phyloP scores from a whole-genome alignment of 1,140 invertebrate genomes.

The Drosophila nigromelanica region DNA sequence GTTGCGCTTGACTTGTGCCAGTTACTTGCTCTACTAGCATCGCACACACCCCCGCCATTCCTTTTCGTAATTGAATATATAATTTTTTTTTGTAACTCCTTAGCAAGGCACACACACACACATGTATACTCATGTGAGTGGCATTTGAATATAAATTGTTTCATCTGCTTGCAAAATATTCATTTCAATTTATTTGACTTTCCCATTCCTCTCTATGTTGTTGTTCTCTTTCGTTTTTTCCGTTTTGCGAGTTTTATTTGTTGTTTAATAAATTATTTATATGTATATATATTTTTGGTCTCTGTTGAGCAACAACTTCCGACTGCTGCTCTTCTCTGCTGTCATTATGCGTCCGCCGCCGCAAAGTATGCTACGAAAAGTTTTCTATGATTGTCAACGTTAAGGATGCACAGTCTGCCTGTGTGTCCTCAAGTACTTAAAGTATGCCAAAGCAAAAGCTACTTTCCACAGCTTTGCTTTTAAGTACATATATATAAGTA shows the following conservation, averaged over 20 bases:
- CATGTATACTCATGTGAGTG: constrained; percentile 34
- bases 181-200: constrained; percentile 79
- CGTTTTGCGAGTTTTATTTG: constrained; percentile 33
- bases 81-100: constrained; percentile 67
- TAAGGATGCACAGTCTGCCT: constrained; percentile 4
- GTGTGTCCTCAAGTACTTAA: not conserved
- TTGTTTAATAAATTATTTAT: constrained; percentile 82
- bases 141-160: constrained; percentile 83
- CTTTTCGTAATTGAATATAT: constrained; percentile 78
- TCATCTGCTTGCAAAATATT: constrained; percentile 79
- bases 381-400: constrained; percentile 8
- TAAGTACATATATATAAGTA: constrained; percentile 19
- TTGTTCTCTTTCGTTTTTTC: constrained; percentile 14
- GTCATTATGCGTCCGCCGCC: constrained; percentile 16
- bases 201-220: constrained; percentile 10
- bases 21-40: constrained; percentile 37
- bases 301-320: constrained; percentile 37
- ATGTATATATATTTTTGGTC: constrained; percentile 35
- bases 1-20: constrained; percentile 74
- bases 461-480: constrained; percentile 13
- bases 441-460: constrained; percentile 21
- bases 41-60: not conserved
- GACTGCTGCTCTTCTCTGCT: constrained; percentile 24
- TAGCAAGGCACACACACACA: constrained; percentile 36
- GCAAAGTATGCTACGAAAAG: constrained; percentile 34